Evolutionary conservation across 2,113 vertebrate species (phyloP).

Genomic region (Clarias magur): DNA sequence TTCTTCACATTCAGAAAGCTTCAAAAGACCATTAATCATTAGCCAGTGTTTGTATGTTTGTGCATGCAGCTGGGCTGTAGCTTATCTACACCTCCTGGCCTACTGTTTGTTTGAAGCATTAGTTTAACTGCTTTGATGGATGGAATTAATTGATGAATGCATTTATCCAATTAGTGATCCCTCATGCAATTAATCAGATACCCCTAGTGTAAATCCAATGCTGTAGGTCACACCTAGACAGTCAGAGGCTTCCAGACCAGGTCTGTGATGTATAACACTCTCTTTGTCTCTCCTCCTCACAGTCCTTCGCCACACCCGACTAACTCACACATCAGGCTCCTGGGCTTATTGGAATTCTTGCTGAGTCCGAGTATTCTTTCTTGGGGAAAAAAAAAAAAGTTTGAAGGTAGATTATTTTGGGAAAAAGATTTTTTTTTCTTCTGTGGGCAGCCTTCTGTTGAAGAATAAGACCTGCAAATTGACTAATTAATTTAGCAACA

Average conservation of each 20-base stretch:
- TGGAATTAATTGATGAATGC: conserved; percentile 77
- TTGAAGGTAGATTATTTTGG: conserved; percentile 44
- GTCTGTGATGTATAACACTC: conserved; percentile 62
- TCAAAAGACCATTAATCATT: conserved; percentile 66
- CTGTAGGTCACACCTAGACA: conserved; percentile 59
- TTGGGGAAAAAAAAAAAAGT: conserved; percentile 48
- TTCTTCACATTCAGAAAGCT: conserved; percentile 56
- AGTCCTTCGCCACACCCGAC: conserved; percentile 56
- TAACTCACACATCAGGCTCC: conserved; percentile 55
- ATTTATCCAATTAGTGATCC: conserved; percentile 78
- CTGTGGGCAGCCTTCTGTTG: not conserved
- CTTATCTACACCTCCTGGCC: conserved; percentile 51
- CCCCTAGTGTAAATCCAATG: conserved; percentile 58
- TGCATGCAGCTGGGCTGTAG: conserved; percentile 28
- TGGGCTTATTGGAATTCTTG: conserved; percentile 58
- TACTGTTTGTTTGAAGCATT: conserved; percentile 75
- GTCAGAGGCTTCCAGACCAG: conserved; percentile 62
- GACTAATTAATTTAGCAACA: conserved; percentile 7
- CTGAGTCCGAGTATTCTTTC: conserved; percentile 50
- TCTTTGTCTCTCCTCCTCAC: conserved; percentile 31
- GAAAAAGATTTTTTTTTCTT: not conserved
- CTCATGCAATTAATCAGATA: conserved; percentile 78
- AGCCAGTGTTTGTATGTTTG: conserved; percentile 5
- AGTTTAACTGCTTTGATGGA: conserved; percentile 69
- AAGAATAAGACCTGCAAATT: not conserved